Conservation (phyloP, 2,113 vertebrate species). For the Corydoras sp. region DNA sequence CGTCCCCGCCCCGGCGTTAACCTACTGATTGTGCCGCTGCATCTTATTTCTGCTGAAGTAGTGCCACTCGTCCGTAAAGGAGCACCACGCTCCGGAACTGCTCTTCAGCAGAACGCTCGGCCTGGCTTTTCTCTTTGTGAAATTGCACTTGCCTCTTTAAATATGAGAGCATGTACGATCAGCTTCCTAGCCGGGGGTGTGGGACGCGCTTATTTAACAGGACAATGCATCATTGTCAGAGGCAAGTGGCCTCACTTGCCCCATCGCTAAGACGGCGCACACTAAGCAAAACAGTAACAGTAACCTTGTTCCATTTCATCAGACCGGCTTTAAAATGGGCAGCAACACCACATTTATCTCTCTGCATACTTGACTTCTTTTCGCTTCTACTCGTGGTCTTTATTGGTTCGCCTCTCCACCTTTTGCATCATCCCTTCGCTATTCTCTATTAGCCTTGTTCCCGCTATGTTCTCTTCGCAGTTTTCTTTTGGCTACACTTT, state of each 20-base stretch:
- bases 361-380: too few relatives aligned
- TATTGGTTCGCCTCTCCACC: too few relatives aligned
- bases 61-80: slow-evolving; percentile 3
- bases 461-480: too few relatives aligned
- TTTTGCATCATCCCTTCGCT: too few relatives aligned
- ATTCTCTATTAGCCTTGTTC: too few relatives aligned
- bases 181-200: slow-evolving; percentile 61
- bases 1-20: slow-evolving; percentile 28
- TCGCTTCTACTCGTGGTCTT: too few relatives aligned
- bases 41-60: slow-evolving; percentile 11
- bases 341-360: slow-evolving; percentile 51
- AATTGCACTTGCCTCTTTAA: slow-evolving; percentile 45
- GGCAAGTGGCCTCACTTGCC: slow-evolving; percentile 26
- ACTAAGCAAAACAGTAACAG: slow-evolving; percentile 59
- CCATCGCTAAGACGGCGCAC: slow-evolving; percentile 23
- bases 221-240: slow-evolving; percentile 73
- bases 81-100: slow-evolving; percentile 26
- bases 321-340: slow-evolving; percentile 64
- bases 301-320: slow-evolving; percentile 72
- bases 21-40: slow-evolving; percentile 13
- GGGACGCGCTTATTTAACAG: slow-evolving; percentile 72
- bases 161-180: slow-evolving; percentile 52
- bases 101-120: slow-evolving; percentile 46
- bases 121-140: slow-evolving; percentile 36
- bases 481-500: neutral